Conservation (phyloP, 2,888 invertebrate genomes). For the Oxytorus armatus region DNA sequence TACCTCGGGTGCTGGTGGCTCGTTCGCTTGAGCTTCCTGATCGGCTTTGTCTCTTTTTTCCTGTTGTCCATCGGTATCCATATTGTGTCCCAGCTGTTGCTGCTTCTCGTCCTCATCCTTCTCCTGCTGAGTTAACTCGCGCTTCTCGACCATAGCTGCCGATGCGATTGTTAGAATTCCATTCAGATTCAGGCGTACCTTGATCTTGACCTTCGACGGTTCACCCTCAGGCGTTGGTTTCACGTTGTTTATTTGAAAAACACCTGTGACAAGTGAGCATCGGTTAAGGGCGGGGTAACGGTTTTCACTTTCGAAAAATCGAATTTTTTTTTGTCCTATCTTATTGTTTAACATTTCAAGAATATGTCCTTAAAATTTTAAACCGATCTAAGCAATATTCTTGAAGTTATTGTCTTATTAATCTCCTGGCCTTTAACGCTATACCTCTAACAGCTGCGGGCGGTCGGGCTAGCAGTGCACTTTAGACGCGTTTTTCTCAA, state of each 20-base stretch:
- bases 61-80: slow-evolving; percentile 74
- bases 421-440: too few species aligned
- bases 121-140: slow-evolving; percentile 81
- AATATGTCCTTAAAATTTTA: too few species aligned
- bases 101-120: slow-evolving; percentile 82
- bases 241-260: slow-evolving; percentile 92
- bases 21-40: slow-evolving; percentile 82
- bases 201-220: slow-evolving; percentile 97
- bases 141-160: slow-evolving; percentile 92
- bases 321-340: neutral
- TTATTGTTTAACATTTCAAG: too few species aligned
- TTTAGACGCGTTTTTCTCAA: too few species aligned
- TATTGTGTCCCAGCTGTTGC: slow-evolving; percentile 71
- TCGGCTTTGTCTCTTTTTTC: slow-evolving; percentile 81
- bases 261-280: too few species aligned
- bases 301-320: slow-evolving; percentile 63
- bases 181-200: slow-evolving; percentile 96
- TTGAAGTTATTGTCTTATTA: too few species aligned
- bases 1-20: slow-evolving; percentile 82
- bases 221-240: slow-evolving; percentile 95
- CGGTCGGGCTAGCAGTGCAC: too few species aligned
- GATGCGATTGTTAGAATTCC: slow-evolving; percentile 95
- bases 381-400: too few species aligned
- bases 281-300: too few species aligned
- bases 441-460: too few species aligned